Conservation (phyloP, 2,797 vertebrate genomes). For the Peromyscus eremicus region DNA sequence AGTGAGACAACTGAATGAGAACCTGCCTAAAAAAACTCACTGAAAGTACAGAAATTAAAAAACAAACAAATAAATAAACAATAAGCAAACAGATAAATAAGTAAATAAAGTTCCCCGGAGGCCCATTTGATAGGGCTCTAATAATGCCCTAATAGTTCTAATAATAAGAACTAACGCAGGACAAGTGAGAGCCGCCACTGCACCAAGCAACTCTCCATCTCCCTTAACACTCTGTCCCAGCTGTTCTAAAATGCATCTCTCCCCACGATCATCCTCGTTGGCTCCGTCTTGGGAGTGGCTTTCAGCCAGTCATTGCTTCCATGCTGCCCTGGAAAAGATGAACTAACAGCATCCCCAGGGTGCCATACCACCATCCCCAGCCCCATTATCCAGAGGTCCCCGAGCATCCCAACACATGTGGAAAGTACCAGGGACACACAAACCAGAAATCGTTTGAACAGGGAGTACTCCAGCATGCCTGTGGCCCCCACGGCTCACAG, state of each 20-base stretch:
- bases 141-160: too few relatives aligned
- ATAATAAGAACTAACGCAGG: background rate
- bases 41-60: background rate
- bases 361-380: background rate
- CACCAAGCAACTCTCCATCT: background rate
- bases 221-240: background rate
- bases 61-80: background rate
- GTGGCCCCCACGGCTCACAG: too few relatives aligned
- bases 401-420: fast-evolving
- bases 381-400: background rate
- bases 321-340: background rate
- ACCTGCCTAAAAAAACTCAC: background rate
- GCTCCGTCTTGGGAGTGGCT: background rate
- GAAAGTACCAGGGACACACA: background rate
- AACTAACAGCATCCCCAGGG: background rate
- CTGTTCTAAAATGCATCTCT: background rate
- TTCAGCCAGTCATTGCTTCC: background rate
- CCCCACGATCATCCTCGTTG: background rate
- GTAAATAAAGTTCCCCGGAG: background rate
- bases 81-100: background rate
- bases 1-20: background rate
- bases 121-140: background rate
- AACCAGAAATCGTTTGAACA: background rate
- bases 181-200: background rate
- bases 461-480: background rate